These are phyloP conservation scores for Lepidurus couesii DNA, from an alignment of 1,140 invertebrate genomes.

Conservation along the genomic window DNA sequence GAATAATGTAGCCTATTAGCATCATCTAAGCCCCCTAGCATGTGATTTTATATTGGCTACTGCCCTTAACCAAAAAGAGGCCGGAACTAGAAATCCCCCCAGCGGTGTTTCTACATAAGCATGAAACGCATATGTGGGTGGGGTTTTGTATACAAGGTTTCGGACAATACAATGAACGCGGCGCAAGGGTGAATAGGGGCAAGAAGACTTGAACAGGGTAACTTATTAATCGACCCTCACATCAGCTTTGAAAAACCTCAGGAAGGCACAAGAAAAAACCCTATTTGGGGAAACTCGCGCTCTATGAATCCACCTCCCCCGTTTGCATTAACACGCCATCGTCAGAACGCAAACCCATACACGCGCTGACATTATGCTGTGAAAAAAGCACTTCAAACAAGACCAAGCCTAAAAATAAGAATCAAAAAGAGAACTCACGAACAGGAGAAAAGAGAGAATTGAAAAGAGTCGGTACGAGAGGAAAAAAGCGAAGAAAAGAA, in stretches of 20 bases:
- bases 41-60: no score
- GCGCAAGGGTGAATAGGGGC: not conserved
- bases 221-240: not conserved
- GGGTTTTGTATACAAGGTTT: no score
- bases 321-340: slow-evolving; percentile 9
- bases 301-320: not conserved
- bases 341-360: slow-evolving; percentile 10
- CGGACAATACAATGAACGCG: not conserved
- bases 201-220: not conserved
- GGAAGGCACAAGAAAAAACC: not conserved
- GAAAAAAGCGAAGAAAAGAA: not conserved
- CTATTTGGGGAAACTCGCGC: not conserved
- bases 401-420: no score
- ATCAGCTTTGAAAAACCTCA: not conserved
- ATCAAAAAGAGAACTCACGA: not conserved
- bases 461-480: not conserved
- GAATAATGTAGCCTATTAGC: no score
- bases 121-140: no score
- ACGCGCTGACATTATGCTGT: not conserved
- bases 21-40: no score
- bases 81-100: no score
- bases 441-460: not conserved
- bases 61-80: no score
- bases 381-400: not conserved
- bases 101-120: no score